phyloP scores from a whole-genome alignment of 2,888 invertebrate species.

The Meganola albula region DNA sequence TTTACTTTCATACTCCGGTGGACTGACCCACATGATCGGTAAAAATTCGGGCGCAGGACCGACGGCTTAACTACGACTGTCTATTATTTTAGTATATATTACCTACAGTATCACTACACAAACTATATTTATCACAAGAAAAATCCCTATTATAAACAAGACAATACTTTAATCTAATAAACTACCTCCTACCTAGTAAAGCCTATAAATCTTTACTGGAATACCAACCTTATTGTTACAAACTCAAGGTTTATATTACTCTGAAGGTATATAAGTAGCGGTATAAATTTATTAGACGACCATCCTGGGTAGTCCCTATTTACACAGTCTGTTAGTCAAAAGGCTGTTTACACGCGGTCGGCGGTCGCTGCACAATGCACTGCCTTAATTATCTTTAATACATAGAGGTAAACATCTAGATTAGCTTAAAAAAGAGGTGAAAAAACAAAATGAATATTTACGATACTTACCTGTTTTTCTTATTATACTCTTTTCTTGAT shows the following conservation, averaged over 20 bases:
- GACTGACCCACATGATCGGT: too few relatives aligned
- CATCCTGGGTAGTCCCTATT: conserved; percentile 29
- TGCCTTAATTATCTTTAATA: conserved; percentile 38
- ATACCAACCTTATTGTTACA: conserved; percentile 6
- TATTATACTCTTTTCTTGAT: too few relatives aligned
- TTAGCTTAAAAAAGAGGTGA: too few relatives aligned
- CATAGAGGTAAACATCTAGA: conserved; percentile 21
- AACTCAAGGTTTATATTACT: conserved; percentile 15
- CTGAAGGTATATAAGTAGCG: conserved; percentile 18
- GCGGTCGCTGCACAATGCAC: conserved; percentile 41
- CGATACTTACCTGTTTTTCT: too few relatives aligned
- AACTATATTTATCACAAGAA: too few relatives aligned
- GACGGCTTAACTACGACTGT: too few relatives aligned
- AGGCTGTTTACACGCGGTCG: conserved; percentile 37
- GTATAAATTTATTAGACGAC: conserved; percentile 41
- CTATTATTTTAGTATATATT: too few relatives aligned
- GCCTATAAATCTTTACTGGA: conserved; percentile 19
- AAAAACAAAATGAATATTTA: too few relatives aligned
- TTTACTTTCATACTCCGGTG: too few relatives aligned
- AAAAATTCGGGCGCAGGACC: too few relatives aligned
- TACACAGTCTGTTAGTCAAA: conserved; percentile 46
- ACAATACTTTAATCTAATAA: conserved; percentile 29
- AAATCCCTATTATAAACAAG: conserved; percentile 20
- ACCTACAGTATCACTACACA: too few relatives aligned
- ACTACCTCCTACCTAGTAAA: conserved; percentile 24